These are phyloP conservation scores for Terrapene triunguis DNA, from an alignment of 2,113 vertebrate species.

Conservation along the genomic window DNA sequence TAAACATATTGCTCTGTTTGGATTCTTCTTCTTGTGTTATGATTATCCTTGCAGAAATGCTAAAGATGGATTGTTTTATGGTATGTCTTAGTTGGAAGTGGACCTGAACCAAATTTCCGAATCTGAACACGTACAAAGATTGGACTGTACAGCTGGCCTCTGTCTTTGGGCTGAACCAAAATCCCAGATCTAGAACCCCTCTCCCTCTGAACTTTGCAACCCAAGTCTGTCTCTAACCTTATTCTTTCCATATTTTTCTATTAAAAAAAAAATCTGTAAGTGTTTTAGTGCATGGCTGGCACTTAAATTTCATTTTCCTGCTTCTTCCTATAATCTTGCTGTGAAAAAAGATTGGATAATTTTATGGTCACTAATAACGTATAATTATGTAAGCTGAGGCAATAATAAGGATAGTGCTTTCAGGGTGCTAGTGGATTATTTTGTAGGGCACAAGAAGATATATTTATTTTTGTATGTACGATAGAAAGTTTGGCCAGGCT, in stretches of 20 bases:
- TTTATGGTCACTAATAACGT: background rate
- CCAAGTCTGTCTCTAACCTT: background rate
- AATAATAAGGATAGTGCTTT: constrained; percentile 25
- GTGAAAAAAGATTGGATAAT: constrained; percentile 2
- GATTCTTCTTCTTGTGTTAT: background rate
- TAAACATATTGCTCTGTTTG: background rate
- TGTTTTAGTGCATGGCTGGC: background rate
- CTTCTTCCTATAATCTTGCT: background rate
- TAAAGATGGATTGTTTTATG: rapidly evolving
- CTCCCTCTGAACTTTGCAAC: background rate
- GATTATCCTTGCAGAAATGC: too few relatives aligned
- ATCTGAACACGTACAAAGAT: background rate
- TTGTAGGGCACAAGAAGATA: constrained; percentile 1
- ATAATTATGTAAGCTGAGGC: constrained; percentile 3
- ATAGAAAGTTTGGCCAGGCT: constrained; percentile 36
- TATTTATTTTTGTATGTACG: constrained; percentile 26
- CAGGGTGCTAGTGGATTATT: constrained; percentile 1
- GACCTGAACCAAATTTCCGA: background rate
- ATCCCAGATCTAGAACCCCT: background rate
- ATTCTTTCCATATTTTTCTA: background rate
- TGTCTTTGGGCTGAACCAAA: background rate
- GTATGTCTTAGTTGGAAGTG: background rate
- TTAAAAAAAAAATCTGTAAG: background rate
- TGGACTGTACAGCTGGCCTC: background rate
- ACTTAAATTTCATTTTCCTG: background rate